Percentiles rank a stretch among this genome's conserved stretches.
Conservation (phyloP, 2,888 invertebrate genomes). For the Hoplodrina blanda region DNA sequence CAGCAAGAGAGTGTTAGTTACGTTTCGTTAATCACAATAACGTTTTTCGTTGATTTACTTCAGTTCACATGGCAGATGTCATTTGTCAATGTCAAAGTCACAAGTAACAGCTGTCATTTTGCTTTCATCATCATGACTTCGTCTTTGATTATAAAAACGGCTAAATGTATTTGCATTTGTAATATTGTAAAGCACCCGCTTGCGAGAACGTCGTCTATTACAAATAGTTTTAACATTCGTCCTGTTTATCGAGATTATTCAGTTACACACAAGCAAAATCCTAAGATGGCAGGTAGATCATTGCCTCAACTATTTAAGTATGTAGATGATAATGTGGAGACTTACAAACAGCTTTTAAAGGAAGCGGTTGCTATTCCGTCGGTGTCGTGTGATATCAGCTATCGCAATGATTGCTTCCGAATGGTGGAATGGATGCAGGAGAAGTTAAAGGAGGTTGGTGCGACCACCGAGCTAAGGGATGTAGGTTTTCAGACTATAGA, state of each 20-base stretch:
- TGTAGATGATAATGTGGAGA: conserved; percentile 94
- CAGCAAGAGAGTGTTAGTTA: too few relatives aligned
- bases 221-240: conserved; percentile 62
- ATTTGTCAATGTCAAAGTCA: conserved; percentile 54
- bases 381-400: conserved; percentile 97
- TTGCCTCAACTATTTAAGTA: conserved; percentile 91
- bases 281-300: conserved; percentile 83
- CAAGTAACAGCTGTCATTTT: conserved; percentile 59
- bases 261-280: conserved; percentile 67
- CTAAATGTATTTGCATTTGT: conserved; percentile 67
- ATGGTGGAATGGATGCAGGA: conserved; percentile 96
- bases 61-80: neutral
- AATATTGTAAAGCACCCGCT: conserved; percentile 72
- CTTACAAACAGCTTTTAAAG: conserved; percentile 94
- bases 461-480: conserved; percentile 93
- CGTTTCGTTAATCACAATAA: too few relatives aligned
- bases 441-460: conserved; percentile 93
- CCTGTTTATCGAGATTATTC: conserved; percentile 68
- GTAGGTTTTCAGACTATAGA: conserved; percentile 94
- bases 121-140: conserved; percentile 62
- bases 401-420: conserved; percentile 94
- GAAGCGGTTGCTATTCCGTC: conserved; percentile 98
- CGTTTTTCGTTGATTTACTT: too few relatives aligned
- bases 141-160: conserved; percentile 66
- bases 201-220: conserved; percentile 59